A percentile compares a stretch with the other conserved stretches of the same genome.
Conservation (phyloP, 2,113 vertebrate genomes). For the Odontesthes bonariensis region DNA sequence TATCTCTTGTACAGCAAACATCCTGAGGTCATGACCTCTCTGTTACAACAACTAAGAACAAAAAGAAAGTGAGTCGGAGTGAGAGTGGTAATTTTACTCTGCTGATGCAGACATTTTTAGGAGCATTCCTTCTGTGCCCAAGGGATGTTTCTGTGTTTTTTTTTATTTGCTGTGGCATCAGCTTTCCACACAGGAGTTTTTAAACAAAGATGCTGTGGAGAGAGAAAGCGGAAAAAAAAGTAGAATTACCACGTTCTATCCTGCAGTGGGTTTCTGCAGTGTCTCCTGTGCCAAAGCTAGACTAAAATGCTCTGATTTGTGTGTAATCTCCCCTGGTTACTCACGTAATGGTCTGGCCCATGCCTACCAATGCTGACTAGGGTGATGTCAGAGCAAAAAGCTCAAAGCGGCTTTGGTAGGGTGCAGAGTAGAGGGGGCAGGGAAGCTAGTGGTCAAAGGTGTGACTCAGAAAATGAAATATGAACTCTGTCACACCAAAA, state of each 20-base stretch:
- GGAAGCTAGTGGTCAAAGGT: conserved; percentile 53
- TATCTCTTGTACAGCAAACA: conserved; percentile 26
- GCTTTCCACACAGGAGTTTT: conserved; percentile 28
- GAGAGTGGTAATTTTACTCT: conserved; percentile 60
- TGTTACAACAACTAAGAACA: conserved; percentile 50
- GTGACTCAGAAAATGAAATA: conserved; percentile 47
- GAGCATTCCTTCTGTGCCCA: conserved; percentile 37
- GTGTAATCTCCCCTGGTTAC: conserved; percentile 46
- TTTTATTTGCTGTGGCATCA: conserved; percentile 24
- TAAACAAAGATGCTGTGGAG: conserved; percentile 29
- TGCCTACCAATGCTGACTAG: conserved; percentile 65
- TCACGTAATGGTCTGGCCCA: conserved; percentile 60
- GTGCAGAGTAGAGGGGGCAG: conserved; percentile 35
- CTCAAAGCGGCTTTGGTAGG: conserved; percentile 74
- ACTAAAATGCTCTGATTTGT: conserved; percentile 43
- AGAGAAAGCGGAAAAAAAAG: not conserved
- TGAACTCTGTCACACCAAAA: conserved; percentile 17
- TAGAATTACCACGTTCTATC: conserved; percentile 7
- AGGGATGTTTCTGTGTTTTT: conserved; percentile 18
- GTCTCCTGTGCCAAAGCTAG: conserved; percentile 15
- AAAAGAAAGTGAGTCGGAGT: conserved; percentile 41
- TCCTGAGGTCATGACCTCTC: conserved; percentile 53
- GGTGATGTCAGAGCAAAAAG: conserved; percentile 75
- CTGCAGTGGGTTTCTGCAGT: conserved; percentile 38
- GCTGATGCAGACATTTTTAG: conserved; percentile 58